Conservation (phyloP, 1,140 invertebrate genomes). For the Battus philenor region DNA sequence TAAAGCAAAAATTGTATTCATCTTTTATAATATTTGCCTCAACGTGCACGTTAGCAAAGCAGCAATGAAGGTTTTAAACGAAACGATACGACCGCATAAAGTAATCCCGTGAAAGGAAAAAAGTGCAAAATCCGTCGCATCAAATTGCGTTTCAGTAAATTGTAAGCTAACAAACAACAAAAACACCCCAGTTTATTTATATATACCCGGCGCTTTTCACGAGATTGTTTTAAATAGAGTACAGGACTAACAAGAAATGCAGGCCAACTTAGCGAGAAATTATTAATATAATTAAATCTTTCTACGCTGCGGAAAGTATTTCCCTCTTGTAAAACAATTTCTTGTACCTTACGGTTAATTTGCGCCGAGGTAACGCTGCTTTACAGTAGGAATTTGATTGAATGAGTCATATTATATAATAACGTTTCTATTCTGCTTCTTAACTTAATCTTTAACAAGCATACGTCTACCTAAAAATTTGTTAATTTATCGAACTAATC, state of each 20-base stretch:
- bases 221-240: too few relatives aligned
- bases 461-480: too few relatives aligned
- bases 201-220: too few relatives aligned
- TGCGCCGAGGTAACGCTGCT: too few relatives aligned
- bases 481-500: too few relatives aligned
- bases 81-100: background rate
- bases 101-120: background rate
- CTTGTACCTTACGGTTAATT: background rate
- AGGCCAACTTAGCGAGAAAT: slow-evolving; percentile 14
- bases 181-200: slow-evolving; percentile 51
- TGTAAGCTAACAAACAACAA: slow-evolving; percentile 44
- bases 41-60: background rate
- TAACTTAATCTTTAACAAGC: too few relatives aligned
- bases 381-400: too few relatives aligned
- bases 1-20: too few relatives aligned
- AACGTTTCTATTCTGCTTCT: too few relatives aligned
- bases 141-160: slow-evolving; percentile 40
- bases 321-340: slow-evolving; percentile 3
- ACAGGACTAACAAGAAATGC: slow-evolving; percentile 18
- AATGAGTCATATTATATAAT: too few relatives aligned
- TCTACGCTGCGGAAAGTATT: background rate
- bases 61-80: background rate
- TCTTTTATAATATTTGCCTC: too few relatives aligned
- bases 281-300: slow-evolving; percentile 12
- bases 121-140: slow-evolving; percentile 10